phyloP scores from a whole-genome alignment of 2,888 invertebrate species.

The Disparrhopalites patrizii region DNA sequence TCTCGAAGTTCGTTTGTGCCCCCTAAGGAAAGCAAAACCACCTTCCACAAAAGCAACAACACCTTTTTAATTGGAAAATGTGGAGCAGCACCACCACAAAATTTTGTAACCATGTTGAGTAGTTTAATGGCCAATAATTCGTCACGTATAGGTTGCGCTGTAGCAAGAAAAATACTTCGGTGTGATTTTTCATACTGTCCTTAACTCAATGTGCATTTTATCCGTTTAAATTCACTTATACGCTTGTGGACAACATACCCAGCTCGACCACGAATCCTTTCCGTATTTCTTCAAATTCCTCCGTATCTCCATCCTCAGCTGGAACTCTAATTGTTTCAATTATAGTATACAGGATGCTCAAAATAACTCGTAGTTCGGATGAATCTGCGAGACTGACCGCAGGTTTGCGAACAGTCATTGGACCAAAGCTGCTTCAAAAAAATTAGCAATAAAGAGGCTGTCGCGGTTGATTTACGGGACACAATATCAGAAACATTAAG shows the following conservation, averaged over 20 bases:
- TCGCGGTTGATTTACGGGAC: too few species aligned
- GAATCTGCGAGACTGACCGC: slow-evolving; percentile 86
- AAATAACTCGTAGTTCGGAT: slow-evolving; percentile 80
- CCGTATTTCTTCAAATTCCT: slow-evolving; percentile 52
- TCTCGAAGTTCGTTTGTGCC: slow-evolving; percentile 79
- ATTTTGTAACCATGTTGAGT: slow-evolving; percentile 91
- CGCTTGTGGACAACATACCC: too few species aligned
- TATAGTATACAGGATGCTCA: slow-evolving; percentile 90
- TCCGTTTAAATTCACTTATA: too few species aligned
- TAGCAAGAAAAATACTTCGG: slow-evolving; percentile 18
- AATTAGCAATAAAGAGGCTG: not conserved
- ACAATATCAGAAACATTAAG: too few species aligned
- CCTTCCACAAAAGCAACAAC: slow-evolving; percentile 90
- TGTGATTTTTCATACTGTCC: too few species aligned
- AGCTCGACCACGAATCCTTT: slow-evolving; percentile 61
- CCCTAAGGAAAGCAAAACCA: slow-evolving; percentile 84
- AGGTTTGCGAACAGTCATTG: slow-evolving; percentile 68
- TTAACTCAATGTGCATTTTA: too few species aligned
- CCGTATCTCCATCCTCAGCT: slow-evolving; percentile 50
- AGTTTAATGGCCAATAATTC: slow-evolving; percentile 83
- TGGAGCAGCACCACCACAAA: slow-evolving; percentile 91
- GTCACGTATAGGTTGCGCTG: slow-evolving; percentile 63
- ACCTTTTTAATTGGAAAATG: slow-evolving; percentile 99
- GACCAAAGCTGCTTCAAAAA: slow-evolving; percentile 49
- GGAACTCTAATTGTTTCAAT: slow-evolving; percentile 79